Conservation (phyloP, 2,888 invertebrate genomes). For the Urechis unicinctus region DNA sequence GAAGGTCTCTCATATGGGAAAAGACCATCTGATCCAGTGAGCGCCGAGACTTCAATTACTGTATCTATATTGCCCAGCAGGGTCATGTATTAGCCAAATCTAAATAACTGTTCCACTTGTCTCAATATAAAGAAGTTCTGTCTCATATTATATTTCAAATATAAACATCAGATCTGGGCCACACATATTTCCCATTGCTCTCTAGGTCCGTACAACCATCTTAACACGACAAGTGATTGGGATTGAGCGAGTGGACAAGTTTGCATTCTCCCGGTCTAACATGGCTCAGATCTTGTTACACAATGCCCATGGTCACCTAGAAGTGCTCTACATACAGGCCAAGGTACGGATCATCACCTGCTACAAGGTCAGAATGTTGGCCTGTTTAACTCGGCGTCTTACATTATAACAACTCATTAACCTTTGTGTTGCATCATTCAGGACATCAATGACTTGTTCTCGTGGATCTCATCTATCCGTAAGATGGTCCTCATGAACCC, state of each 20-base stretch:
- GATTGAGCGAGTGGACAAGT: conserved; percentile 29
- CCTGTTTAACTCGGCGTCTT: no score
- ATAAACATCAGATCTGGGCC: not conserved
- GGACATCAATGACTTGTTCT: conserved; percentile 30
- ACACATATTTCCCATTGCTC: not conserved
- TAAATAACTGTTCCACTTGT: no score
- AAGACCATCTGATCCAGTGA: conserved; percentile 22
- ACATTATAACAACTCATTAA: no score
- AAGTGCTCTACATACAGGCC: conserved; percentile 30
- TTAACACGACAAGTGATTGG: conserved; percentile 25
- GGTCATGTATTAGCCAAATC: no score
- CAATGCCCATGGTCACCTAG: conserved; percentile 20
- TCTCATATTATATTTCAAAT: no score
- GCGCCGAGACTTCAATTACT: no score
- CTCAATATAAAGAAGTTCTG: no score
- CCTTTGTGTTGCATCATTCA: conserved; percentile 10
- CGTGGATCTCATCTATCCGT: conserved; percentile 31
- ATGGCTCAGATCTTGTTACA: conserved; percentile 28
- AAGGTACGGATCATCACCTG: conserved; percentile 18
- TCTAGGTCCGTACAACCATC: conserved; percentile 18
- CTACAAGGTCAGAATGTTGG: not conserved
- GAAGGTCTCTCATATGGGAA: conserved; percentile 25
- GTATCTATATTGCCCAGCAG: no score
- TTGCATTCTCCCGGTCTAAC: conserved; percentile 26
- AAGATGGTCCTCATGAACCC: conserved; percentile 28